A percentile compares a stretch with the other conserved stretches of the same genome.
These are phyloP conservation scores for Crotophaga sulcirostris DNA, from an alignment of 2,113 vertebrate species.

Conservation along the genomic window DNA sequence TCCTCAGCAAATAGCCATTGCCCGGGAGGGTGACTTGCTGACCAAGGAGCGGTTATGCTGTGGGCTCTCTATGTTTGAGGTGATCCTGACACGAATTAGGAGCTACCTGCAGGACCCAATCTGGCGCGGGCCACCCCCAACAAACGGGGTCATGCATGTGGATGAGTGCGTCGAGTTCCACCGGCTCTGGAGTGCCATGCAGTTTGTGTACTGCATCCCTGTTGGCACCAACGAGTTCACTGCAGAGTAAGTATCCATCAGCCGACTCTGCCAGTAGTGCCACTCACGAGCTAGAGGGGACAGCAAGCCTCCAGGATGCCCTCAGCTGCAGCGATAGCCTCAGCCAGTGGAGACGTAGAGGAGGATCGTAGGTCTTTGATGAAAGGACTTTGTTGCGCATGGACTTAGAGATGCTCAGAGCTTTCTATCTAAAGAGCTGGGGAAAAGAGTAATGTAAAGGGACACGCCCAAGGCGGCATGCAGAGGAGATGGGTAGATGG, in stretches of 20 bases:
- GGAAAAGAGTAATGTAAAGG: background rate
- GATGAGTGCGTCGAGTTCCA: slow-evolving; percentile 98
- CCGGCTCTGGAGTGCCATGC: slow-evolving; percentile 99
- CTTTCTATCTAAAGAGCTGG: background rate
- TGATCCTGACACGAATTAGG: slow-evolving; percentile 94
- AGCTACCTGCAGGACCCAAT: slow-evolving; percentile 96
- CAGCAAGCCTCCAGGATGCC: accelerated
- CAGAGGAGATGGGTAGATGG: background rate
- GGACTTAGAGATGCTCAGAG: background rate
- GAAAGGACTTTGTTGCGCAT: background rate
- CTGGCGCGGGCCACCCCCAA: slow-evolving; percentile 96
- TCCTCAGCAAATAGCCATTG: slow-evolving; percentile 97
- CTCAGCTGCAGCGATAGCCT: background rate
- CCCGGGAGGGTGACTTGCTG: slow-evolving; percentile 96
- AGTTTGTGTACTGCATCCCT: slow-evolving; percentile 98
- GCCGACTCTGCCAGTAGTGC: background rate
- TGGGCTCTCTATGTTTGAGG: slow-evolving; percentile 98
- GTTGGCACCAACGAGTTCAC: slow-evolving; percentile 99
- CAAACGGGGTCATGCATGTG: slow-evolving; percentile 98
- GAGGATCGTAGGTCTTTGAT: accelerated
- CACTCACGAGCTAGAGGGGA: accelerated
- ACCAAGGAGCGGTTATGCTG: slow-evolving; percentile 99
- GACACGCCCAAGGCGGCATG: accelerated
- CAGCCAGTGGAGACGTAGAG: background rate
- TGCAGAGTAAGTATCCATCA: slow-evolving; percentile 86